phyloP scores from a whole-genome alignment of 2,797 vertebrate genomes.

The Hozukius guyotensis region DNA sequence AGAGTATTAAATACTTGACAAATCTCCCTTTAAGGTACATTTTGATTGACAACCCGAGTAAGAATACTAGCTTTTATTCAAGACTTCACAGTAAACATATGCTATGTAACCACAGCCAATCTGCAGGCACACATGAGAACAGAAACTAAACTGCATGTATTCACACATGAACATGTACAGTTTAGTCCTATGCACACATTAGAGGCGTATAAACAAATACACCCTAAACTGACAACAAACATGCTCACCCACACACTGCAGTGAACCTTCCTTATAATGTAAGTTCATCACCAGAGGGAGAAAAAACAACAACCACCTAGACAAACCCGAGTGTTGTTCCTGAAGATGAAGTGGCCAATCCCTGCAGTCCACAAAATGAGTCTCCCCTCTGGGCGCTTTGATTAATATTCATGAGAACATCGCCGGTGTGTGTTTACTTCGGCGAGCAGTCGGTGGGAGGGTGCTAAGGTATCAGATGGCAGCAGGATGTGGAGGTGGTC shows the following conservation, averaged over 20 bases:
- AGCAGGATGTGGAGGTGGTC: constrained; percentile 16
- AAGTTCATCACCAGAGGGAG: constrained; percentile 18
- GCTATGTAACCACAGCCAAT: not conserved
- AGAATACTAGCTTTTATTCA: not conserved
- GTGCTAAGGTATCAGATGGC: constrained; percentile 21
- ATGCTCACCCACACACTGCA: not conserved
- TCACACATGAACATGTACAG: not conserved
- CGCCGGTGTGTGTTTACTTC: constrained; percentile 33
- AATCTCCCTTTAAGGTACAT: too few relatives aligned
- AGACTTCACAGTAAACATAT: not conserved
- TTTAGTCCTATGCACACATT: not conserved
- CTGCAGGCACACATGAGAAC: not conserved
- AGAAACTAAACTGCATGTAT: not conserved
- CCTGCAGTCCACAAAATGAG: constrained; percentile 44
- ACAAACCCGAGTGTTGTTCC: constrained; percentile 31
- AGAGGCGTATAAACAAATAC: not conserved
- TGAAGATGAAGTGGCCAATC: constrained; percentile 60
- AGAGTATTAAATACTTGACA: too few relatives aligned
- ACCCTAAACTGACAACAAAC: not conserved
- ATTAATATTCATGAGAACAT: constrained; percentile 76
- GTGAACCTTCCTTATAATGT: not conserved
- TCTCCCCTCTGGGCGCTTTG: constrained; percentile 41
- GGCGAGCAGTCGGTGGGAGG: not conserved
- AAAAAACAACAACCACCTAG: constrained; percentile 2
- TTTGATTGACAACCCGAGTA: not conserved